Base-by-base conservation (phyloP, 2,797 vertebrate genomes). In the Poeciliopsis paucimaculata region DNA sequence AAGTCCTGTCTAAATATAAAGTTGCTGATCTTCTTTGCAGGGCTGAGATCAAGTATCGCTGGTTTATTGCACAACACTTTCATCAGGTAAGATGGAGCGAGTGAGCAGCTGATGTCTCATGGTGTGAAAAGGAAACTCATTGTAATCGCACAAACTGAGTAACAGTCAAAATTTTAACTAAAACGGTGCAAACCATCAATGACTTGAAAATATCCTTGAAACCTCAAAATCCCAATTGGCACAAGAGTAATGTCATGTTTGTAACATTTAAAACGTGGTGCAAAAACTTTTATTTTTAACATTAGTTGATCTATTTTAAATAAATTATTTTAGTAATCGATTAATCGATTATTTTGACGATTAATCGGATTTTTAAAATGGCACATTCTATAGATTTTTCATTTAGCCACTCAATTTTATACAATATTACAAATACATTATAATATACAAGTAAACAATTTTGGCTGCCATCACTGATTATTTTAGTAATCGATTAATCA, bases 1-100 rank as follows among this genome's bases (percentile, higher is more conserved):
- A 36, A 49, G 77, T 80, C 36, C 75, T 7, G 76, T 81, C 88
- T 90, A 70, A 88, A 93, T 94, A 92, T 91, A 94, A 89, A 85
- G 75, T 3, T 49, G 73, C 81, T 87, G 82, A 87, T 80, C 78
- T 64, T 72, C 83, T 18, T 76, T 5, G 72, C 45, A 23, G 80
- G 71, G 73, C 80, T 77, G 39, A 74, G 89, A 87, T 94, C 88
- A 83, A 77, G 87, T 92, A 49, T 88, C 91, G 15, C 66, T 34
- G 73, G 11, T 2, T 47, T 12, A 66, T 77, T 70, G 72, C 16
- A 49, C 74, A 46, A 15, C 23, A 28, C 55, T 73, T 64, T n/a
- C 15, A 10, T 36, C 20, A 43, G 66, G 39, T 43, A 15, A 68
- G 10, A 34, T 13, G 28, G 41, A 62, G 57, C 36, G 16, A 47